A percentile compares a stretch with the other conserved stretches of the same genome.
Conservation (phyloP, 2,888 invertebrate species). For the Dicyrtoma fusca region DNA sequence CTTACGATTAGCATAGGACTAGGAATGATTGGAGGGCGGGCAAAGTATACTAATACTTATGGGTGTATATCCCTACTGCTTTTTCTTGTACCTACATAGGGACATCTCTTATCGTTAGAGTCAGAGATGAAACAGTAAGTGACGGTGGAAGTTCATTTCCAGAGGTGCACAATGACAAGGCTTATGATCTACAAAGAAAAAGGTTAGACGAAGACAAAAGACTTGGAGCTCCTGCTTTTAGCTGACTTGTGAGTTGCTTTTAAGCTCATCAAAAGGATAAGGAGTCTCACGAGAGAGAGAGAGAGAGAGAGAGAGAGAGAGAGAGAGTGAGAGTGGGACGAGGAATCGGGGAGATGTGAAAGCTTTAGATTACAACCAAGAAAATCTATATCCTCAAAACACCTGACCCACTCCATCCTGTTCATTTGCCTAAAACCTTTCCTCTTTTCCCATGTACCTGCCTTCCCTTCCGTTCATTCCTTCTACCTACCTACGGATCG, state of each 20-base stretch:
- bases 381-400: constrained; percentile 13
- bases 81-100: too few relatives aligned
- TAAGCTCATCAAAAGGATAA: constrained; percentile 34
- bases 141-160: neutral
- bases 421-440: constrained; percentile 36
- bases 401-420: constrained; percentile 20
- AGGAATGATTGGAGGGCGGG: too few relatives aligned
- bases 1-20: too few relatives aligned
- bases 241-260: constrained; percentile 22
- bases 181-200: constrained; percentile 13
- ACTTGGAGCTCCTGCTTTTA: constrained; percentile 6
- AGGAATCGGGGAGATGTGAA: neutral
- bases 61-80: too few relatives aligned
- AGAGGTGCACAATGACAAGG: constrained; percentile 6
- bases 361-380: constrained; percentile 15
- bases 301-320: neutral
- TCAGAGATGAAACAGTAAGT: constrained; percentile 22
- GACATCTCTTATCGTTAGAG: too few relatives aligned
- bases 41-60: too few relatives aligned
- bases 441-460: neutral
- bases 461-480: too few relatives aligned
- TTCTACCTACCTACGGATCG: too few relatives aligned
- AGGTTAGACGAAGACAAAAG: constrained; percentile 8
- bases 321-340: neutral
- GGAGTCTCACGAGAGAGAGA: constrained; percentile 3